Percentiles rank a stretch among this genome's conserved stretches.
Conservation (phyloP, 2,797 vertebrate species). For the Remorina albescens region DNA sequence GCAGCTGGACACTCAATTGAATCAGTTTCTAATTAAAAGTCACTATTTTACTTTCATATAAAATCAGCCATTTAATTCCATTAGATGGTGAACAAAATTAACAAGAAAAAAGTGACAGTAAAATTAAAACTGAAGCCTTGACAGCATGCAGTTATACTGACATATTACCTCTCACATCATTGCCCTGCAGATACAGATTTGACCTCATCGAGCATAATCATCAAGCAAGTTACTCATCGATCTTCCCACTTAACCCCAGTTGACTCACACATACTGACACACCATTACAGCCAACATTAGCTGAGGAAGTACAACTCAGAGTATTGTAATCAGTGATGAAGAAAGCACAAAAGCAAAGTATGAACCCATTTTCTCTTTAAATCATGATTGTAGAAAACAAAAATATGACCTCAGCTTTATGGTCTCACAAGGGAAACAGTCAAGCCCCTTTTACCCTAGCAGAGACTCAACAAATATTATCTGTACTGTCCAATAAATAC, state of each 20-base stretch:
- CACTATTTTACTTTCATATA: background rate
- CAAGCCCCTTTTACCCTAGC: background rate
- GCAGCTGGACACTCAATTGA: background rate
- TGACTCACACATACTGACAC: constrained; percentile 43
- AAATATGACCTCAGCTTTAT: background rate
- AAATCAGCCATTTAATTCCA: background rate
- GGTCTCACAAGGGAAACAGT: background rate
- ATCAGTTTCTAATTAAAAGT: background rate
- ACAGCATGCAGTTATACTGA: background rate
- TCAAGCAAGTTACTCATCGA: constrained; percentile 41
- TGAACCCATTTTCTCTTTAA: too few relatives aligned
- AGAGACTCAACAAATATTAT: background rate
- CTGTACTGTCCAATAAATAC: too few relatives aligned
- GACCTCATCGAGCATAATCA: constrained; percentile 20
- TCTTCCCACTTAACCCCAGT: constrained; percentile 18
- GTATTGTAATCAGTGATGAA: background rate
- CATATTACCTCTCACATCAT: constrained; percentile 42
- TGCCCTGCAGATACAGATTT: constrained; percentile 26
- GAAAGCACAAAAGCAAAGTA: too few relatives aligned
- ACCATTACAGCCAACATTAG: background rate
- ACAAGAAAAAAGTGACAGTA: background rate
- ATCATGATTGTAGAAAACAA: background rate
- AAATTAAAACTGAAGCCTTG: background rate
- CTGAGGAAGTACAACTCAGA: background rate
- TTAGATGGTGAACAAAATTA: background rate